Evolutionary conservation across 1,140 invertebrate genomes (phyloP).

Genomic region (Drosophila novamexicana): DNA sequence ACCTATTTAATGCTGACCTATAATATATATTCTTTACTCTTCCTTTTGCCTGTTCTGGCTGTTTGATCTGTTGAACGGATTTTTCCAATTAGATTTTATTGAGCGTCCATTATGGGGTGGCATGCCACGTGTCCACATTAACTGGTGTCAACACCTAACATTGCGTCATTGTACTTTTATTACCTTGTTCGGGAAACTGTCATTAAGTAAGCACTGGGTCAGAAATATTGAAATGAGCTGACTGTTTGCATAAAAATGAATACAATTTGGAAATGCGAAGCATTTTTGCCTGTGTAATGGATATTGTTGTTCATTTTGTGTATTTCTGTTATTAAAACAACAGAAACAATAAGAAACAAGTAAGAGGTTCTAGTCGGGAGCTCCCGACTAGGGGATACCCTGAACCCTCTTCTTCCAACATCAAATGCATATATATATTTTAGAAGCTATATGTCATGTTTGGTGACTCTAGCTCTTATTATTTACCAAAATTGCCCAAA

Average conservation of each 20-base stretch:
- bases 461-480: too few relatives aligned
- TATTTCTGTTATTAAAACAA: too few relatives aligned
- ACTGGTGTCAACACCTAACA: background rate
- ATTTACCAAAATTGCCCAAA: too few relatives aligned
- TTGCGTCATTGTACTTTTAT: background rate
- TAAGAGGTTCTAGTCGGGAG: too few relatives aligned
- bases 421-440: too few relatives aligned
- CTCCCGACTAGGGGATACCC: too few relatives aligned
- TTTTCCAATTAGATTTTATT: background rate
- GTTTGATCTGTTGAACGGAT: background rate
- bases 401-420: too few relatives aligned
- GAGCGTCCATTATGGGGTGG: background rate
- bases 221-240: background rate
- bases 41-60: background rate
- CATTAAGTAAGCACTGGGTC: background rate
- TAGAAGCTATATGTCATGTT: too few relatives aligned
- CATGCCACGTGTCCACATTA: too few relatives aligned
- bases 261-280: background rate
- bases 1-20: too few relatives aligned
- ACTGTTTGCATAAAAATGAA: background rate
- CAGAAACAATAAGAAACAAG: too few relatives aligned
- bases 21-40: too few relatives aligned
- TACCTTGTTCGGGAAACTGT: background rate
- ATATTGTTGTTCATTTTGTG: background rate
- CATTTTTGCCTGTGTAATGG: background rate